Percentiles rank a stretch among this genome's conserved stretches.
Evolutionary conservation across 2,797 vertebrate genomes (phyloP).

Genomic region (Coendou prehensilis): DNA sequence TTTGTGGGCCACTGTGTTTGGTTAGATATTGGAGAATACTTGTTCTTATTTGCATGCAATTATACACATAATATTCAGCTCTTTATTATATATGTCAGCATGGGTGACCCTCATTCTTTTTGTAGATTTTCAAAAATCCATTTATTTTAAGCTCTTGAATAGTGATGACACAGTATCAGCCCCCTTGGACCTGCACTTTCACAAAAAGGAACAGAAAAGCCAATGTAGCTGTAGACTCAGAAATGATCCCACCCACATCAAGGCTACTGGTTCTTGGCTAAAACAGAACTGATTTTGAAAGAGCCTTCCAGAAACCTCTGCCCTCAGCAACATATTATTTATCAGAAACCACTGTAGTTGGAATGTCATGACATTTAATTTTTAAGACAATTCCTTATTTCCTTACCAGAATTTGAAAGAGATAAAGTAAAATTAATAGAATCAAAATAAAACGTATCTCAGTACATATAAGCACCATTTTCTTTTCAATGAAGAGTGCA

Average conservation of each 20-base stretch:
- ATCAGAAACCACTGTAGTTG: constrained; percentile 77
- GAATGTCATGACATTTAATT: constrained; percentile 81
- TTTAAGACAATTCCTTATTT: constrained; percentile 84
- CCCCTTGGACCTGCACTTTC: neutral
- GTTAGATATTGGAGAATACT: constrained; percentile 10
- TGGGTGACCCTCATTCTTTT: neutral
- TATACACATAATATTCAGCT: neutral
- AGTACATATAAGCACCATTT: constrained; percentile 43
- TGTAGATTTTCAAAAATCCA: neutral
- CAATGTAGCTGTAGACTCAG: constrained; percentile 71
- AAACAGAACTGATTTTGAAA: neutral
- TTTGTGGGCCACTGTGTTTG: neutral
- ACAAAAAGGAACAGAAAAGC: constrained; percentile 50
- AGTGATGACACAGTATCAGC: constrained; percentile 19
- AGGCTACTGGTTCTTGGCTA: constrained; percentile 69
- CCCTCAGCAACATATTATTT: constrained; percentile 77
- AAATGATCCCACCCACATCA: constrained; percentile 71
- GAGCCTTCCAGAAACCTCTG: constrained; percentile 77
- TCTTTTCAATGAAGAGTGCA: neutral
- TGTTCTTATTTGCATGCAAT: constrained; percentile 1
- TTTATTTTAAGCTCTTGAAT: constrained; percentile 40
- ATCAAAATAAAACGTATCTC: constrained; percentile 44
- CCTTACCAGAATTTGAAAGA: constrained; percentile 83
- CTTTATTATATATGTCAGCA: neutral
- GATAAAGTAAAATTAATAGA: constrained; percentile 58